phyloP scores from a whole-genome alignment of 2,797 vertebrate species.

The Hybognathus amarus region DNA sequence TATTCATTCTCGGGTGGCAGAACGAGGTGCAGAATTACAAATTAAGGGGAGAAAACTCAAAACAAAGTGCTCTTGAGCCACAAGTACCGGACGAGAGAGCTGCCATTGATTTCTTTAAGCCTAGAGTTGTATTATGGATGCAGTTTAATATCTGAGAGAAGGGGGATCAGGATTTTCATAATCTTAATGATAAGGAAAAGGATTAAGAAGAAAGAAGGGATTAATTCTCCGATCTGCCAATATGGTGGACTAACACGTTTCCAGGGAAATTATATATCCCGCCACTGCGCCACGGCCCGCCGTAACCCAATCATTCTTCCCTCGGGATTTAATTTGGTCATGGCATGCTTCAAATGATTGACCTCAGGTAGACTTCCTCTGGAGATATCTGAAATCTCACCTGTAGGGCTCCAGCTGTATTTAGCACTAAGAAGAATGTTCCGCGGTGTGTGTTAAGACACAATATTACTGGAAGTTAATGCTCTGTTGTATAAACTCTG shows the following conservation, averaged over 20 bases:
- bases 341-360: constrained; percentile 56
- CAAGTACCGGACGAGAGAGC: constrained; percentile 61
- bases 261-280: constrained; percentile 76
- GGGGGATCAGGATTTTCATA: constrained; percentile 82
- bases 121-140: constrained; percentile 78
- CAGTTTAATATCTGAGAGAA: constrained; percentile 85
- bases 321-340: constrained; percentile 68
- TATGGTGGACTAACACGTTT: constrained; percentile 79
- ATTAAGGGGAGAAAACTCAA: constrained; percentile 70
- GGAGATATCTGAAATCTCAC: constrained; percentile 47
- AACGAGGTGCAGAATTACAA: constrained; percentile 69
- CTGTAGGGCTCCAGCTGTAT: neutral
- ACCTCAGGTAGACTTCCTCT: constrained; percentile 44
- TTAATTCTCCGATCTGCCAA: constrained; percentile 87
- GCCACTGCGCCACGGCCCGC: constrained; percentile 60
- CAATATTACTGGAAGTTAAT: neutral
- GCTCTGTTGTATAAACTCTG: neutral
- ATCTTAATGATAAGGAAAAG: constrained; percentile 83
- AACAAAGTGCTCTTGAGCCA: constrained; percentile 76
- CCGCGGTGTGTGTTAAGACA: neutral
- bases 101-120: constrained; percentile 74
- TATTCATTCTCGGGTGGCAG: constrained; percentile 66
- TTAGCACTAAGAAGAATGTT: constrained; percentile 7
- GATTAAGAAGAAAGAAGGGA: constrained; percentile 85
- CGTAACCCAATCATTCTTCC: constrained; percentile 71